These are phyloP conservation scores for Protophormia terraenovae DNA, from an alignment of 2,888 invertebrate species.

Conservation along the genomic window DNA sequence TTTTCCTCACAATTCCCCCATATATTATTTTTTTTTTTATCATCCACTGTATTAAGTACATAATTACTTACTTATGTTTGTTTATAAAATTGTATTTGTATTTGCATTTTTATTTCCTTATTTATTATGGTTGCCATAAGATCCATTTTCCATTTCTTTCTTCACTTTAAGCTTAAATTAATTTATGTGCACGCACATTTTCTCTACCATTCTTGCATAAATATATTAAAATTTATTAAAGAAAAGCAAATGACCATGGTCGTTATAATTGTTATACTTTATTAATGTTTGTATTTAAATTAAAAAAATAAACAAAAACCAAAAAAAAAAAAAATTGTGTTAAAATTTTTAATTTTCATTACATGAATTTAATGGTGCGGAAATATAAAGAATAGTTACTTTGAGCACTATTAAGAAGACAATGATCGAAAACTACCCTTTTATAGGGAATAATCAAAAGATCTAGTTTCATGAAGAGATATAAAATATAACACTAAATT, in stretches of 20 bases:
- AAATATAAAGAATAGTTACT: not conserved
- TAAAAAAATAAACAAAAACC: not conserved
- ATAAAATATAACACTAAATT: not conserved
- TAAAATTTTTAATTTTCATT: not conserved
- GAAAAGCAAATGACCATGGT: slow-evolving; percentile 46
- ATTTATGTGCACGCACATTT: slow-evolving; percentile 22
- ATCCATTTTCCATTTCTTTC: slow-evolving; percentile 11
- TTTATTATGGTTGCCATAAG: not conserved
- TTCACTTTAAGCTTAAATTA: slow-evolving; percentile 34
- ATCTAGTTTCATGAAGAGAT: not conserved
- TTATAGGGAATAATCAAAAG: not conserved
- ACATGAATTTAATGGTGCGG: not conserved
- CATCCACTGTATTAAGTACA: not conserved
- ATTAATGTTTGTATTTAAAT: slow-evolving; percentile 34
- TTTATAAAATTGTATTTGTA: slow-evolving; percentile 6
- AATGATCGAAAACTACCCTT: not conserved
- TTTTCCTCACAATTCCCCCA: no score
- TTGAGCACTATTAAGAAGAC: not conserved
- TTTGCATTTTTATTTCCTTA: slow-evolving; percentile 12
- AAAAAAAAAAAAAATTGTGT: not conserved
- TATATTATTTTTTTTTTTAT: not conserved
- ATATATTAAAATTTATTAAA: slow-evolving; percentile 47
- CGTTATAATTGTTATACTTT: slow-evolving; percentile 27
- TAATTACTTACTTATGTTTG: slow-evolving; percentile 10
- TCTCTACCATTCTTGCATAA: not conserved